A percentile compares a stretch with the other conserved stretches of the same genome.
Evolutionary conservation across 2,888 invertebrate genomes (phyloP).

Genomic region (Galerucella calmariensis): DNA sequence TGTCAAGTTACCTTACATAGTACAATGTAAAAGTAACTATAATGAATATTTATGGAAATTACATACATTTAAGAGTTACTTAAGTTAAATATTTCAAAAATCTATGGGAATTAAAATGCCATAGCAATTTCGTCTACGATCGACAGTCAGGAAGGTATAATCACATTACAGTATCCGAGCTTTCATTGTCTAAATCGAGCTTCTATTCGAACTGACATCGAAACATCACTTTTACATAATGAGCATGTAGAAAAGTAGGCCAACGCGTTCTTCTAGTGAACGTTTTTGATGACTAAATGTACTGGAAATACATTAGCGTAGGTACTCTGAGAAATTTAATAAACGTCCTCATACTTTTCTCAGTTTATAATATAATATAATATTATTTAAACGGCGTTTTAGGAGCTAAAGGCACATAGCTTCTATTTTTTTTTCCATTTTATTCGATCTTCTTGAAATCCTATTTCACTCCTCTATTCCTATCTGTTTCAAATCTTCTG

Average conservation of each 20-base stretch:
- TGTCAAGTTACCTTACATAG: too few species aligned
- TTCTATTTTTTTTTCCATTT: too few species aligned
- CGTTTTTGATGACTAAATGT: conserved; percentile 18
- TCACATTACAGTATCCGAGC: conserved; percentile 14
- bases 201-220: conserved; percentile 14
- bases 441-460: too few species aligned
- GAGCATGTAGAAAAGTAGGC: conserved; percentile 19
- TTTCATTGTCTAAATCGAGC: conserved; percentile 22
- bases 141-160: conserved; percentile 19
- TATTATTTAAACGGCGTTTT: too few species aligned
- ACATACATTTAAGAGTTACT: not conserved
- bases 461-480: too few species aligned
- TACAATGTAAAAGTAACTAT: too few species aligned
- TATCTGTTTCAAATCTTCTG: too few species aligned
- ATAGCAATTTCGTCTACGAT: not conserved
- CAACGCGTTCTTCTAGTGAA: conserved; percentile 21
- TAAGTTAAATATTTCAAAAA: not conserved
- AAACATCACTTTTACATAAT: conserved; percentile 26
- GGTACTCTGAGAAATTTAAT: not conserved
- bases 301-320: conserved; percentile 1
- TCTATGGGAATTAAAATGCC: not conserved
- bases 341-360: not conserved
- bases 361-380: not conserved
- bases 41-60: not conserved
- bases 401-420: too few species aligned